A percentile compares a stretch with the other conserved stretches of the same genome.
phyloP scores from a whole-genome alignment of 2,113 vertebrate genomes.

The Poeciliopsis retropinna region DNA sequence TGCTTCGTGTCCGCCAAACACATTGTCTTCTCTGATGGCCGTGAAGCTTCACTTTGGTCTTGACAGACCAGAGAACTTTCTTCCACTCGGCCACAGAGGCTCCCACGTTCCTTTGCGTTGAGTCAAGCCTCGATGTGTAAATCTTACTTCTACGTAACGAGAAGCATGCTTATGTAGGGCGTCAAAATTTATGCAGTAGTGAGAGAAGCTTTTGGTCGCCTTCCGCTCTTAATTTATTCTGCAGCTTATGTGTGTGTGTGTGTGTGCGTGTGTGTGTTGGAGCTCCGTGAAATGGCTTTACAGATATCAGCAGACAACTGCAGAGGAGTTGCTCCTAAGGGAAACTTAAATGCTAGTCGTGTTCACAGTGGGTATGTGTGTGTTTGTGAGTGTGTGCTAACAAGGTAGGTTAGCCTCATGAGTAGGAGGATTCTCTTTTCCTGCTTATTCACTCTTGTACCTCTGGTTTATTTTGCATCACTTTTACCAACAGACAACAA shows the following conservation, averaged over 20 bases:
- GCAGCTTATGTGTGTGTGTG: background rate
- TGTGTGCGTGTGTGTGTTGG: background rate
- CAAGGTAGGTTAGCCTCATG: constrained; percentile 14
- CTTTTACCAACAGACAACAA: too few species aligned
- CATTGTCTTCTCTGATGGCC: too few species aligned
- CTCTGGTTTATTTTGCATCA: too few species aligned
- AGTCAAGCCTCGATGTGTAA: too few species aligned
- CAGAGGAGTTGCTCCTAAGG: constrained; percentile 16
- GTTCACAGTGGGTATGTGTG: background rate
- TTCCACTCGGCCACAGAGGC: too few species aligned
- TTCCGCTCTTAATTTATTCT: constrained; percentile 10
- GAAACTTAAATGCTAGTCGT: constrained; percentile 15
- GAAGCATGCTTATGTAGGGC: too few species aligned
- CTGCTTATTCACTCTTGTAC: too few species aligned
- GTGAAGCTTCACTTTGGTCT: too few species aligned
- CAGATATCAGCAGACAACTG: constrained; percentile 20
- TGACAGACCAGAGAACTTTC: too few species aligned
- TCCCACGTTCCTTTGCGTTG: too few species aligned
- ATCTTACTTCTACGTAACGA: background rate
- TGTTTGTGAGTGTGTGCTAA: background rate
- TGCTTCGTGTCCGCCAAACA: too few species aligned
- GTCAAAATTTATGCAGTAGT: background rate
- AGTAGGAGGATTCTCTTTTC: constrained; percentile 32
- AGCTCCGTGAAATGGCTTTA: constrained; percentile 17
- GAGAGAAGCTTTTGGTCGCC: background rate